A percentile compares a stretch with the other conserved stretches of the same genome.
These are phyloP conservation scores for Stramonita haemastoma DNA, from an alignment of 2,888 invertebrate species.

Conservation along the genomic window DNA sequence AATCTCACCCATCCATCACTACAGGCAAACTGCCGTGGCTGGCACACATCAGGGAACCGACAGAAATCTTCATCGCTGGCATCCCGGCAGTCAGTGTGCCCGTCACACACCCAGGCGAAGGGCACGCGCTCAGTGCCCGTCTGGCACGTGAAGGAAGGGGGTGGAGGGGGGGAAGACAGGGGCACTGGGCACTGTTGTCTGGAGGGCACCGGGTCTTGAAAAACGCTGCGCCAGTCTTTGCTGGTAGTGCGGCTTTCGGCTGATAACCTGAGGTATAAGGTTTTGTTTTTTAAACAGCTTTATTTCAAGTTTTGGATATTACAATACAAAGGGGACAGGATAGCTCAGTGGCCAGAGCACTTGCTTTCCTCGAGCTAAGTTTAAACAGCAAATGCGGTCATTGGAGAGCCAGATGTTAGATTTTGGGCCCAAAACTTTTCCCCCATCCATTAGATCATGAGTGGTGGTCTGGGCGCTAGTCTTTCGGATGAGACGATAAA, in stretches of 20 bases:
- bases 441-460: too few relatives aligned
- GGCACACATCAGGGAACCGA: not conserved
- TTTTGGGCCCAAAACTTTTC: too few relatives aligned
- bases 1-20: not conserved
- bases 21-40: not conserved
- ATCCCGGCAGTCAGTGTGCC: not conserved
- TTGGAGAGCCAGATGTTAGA: too few relatives aligned
- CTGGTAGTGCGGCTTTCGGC: not conserved
- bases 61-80: not conserved
- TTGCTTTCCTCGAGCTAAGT: too few relatives aligned
- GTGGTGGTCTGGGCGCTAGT: too few relatives aligned
- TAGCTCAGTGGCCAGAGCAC: too few relatives aligned
- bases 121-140: not conserved
- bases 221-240: not conserved
- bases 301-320: too few relatives aligned
- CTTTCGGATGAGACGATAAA: too few relatives aligned
- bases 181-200: not conserved
- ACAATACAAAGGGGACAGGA: too few relatives aligned
- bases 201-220: not conserved
- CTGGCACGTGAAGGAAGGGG: constrained; percentile 8
- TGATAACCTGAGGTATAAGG: not conserved
- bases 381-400: too few relatives aligned
- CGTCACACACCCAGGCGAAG: not conserved
- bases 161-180: not conserved
- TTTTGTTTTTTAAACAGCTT: too few relatives aligned